phyloP scores from a whole-genome alignment of 2,888 invertebrate species.

The Chelonus formosanus region DNA sequence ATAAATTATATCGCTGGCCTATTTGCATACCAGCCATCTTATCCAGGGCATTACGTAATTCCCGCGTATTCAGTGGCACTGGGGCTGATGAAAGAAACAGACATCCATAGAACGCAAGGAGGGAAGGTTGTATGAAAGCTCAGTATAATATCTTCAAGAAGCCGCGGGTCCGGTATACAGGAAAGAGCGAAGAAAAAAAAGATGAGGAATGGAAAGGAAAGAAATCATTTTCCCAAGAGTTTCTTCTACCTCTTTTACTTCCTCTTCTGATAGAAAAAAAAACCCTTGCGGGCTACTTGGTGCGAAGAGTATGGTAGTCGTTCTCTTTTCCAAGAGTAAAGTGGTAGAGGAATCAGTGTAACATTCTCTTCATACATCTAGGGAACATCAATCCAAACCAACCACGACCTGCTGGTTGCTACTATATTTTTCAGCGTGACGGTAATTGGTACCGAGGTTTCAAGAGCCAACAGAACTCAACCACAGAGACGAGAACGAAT shows the following conservation, averaged over 20 bases:
- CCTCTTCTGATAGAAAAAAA: conserved; percentile 1
- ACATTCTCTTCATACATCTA: conserved; percentile 1
- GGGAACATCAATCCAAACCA: conserved; percentile 29
- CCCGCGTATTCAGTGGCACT: conserved; percentile 46
- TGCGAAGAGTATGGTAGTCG: conserved; percentile 8
- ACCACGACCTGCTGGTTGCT: conserved; percentile 18
- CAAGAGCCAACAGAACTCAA: conserved; percentile 20
- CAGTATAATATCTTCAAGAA: too few relatives aligned
- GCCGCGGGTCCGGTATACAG: background rate
- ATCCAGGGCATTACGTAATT: conserved; percentile 38
- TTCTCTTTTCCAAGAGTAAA: background rate
- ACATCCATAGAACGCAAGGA: background rate
- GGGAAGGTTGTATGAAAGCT: too few relatives aligned
- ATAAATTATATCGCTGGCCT: conserved; percentile 61
- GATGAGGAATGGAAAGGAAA: background rate
- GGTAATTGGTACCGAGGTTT: conserved; percentile 39
- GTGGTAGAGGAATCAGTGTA: background rate
- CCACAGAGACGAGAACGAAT: conserved; percentile 32
- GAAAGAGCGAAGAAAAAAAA: conserved; percentile 1
- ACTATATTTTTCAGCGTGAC: conserved; percentile 40
- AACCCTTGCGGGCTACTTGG: background rate
- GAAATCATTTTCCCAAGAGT: conserved; percentile 11
- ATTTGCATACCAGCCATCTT: conserved; percentile 53
- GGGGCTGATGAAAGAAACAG: conserved; percentile 41
- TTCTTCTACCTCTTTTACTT: background rate